Evolutionary conservation across 2,113 vertebrate genomes (phyloP), one percentile per base, ranked within the genome.

Genomic region (Vanacampus margaritifer): DNA sequence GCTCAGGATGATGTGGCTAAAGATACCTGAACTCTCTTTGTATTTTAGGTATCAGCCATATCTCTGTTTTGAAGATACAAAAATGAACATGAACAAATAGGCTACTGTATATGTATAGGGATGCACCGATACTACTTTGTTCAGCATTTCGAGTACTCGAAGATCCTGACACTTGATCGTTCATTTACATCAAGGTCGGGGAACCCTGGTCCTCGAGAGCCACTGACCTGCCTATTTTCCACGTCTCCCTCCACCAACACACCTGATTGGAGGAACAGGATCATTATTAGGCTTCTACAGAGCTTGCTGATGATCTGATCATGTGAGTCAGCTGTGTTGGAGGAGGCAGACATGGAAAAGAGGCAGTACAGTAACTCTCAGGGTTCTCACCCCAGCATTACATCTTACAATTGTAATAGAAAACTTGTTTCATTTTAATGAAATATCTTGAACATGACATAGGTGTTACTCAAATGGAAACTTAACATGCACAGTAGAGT

Each of bases 1-100:
- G 79, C 64, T 71, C 69, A 5, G 74, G 68, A 73, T 79, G 68
- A 79, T 75, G 69, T 1, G 24, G 76, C 59, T 69, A 46, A 59
- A 39, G 48, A 76, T 68, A 71, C 53, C 65, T 65, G 64, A 62
- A 63, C 43, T 19, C 57, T 57, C n/a, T 71, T 64, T 81, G 28
- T 72, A 54, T 72, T 32, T 57, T 32, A 8, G 54, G 14, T 32
- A 16, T 17, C 16, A 2, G 36, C 58, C 12, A 11, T 39, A n/a
- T 23, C 17, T 16, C 32, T 36, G 57, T 36, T 59, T 36, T 2
- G 32, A 36, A 51, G 21, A 23, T n/a, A 51, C 24, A 28, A 57
- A 57, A 32, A 54, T 17, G 54, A 26, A 57, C 51, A 26, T 24
- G 3, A 5, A 23, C 26, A 17, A 2, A 32, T 32, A 32, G 28